Base-by-base conservation (phyloP, 2,797 vertebrate species). In the Darevskia nairensis region DNA sequence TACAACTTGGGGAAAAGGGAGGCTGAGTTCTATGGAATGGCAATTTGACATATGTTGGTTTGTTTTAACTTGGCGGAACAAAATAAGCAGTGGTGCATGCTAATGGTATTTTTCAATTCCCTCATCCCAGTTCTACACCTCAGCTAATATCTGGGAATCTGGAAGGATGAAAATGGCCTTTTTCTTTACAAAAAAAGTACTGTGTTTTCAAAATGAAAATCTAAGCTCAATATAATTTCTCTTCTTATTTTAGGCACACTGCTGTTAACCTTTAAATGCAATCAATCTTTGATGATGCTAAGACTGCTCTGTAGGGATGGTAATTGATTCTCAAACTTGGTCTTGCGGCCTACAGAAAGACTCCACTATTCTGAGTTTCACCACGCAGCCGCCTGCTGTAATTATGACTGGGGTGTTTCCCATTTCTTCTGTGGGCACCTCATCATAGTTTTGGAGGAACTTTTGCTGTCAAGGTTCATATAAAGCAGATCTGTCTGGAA, bases 261-360 rank as follows among this genome's bases (percentile, higher is more conserved):
- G 84, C 88, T 84, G 85, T 84, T 94, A 94, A 95, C 94, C 91
- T 96, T 94, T 95, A 93, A 93, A 95, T 94, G 84, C 32, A 93
- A 94, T 93, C 89, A 90, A 15, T 91, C 69, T 89, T 87, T 86
- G 85, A 84, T 90, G 90, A 88, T 91, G 91, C 91, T 94, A 89
- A 91, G 91, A 78, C 25, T 89, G 86, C 80, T 85, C 29, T 32
- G 82, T 50, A 75, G 85, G 75, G 88, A 59, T 39, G 81, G 80
- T 77, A 85, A 82, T 50, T 83, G 88, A 90, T 91, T 86, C 77
- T 89, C 85, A 87, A 87, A 82, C 72, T 86, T 79, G 80, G 74
- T 85, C 87, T 87, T 82, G 64, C 85, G 90, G 85, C 6, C 4
- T 71, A 79, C 78, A 89, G 1, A 8, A 59, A 61, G 50, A 23